These are phyloP conservation scores for Styela clava DNA, from an alignment of 23 tunicate species.

Conservation along the genomic window DNA sequence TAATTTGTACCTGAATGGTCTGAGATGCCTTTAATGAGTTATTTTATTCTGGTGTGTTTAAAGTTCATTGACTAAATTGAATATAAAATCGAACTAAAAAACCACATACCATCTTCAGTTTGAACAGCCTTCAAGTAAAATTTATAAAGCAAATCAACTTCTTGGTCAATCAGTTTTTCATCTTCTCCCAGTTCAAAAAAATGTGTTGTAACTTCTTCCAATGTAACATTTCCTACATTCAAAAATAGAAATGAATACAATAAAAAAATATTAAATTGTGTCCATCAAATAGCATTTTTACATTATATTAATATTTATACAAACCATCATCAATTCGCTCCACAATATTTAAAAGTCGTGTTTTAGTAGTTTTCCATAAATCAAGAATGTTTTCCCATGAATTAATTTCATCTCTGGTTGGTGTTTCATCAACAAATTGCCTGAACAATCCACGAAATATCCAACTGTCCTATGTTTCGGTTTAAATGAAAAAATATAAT, in stretches of 20 bases:
- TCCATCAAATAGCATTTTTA: no score
- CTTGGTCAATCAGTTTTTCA: background rate
- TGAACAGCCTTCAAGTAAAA: background rate
- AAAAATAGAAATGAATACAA: no score
- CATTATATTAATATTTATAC: no score
- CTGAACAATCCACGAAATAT: no score
- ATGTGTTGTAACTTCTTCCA: background rate
- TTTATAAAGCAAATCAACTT: background rate
- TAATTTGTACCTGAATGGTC: no score
- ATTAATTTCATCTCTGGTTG: background rate
- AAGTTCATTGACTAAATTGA: no score
- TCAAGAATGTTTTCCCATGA: background rate
- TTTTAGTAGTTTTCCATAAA: background rate
- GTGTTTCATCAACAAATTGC: background rate
- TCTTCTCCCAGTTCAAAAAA: background rate
- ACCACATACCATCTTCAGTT: background rate
- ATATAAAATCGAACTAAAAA: no score
- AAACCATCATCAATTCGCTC: background rate
- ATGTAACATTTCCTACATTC: background rate
- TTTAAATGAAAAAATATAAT: no score
- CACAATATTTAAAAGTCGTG: background rate
- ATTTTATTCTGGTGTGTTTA: no score
- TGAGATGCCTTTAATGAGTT: no score
- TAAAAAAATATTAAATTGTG: no score
- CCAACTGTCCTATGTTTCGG: no score